Evolutionary conservation across 1,140 invertebrate genomes (phyloP), one percentile per base, ranked within the genome.

Genomic region (Cotesia typhae): DNA sequence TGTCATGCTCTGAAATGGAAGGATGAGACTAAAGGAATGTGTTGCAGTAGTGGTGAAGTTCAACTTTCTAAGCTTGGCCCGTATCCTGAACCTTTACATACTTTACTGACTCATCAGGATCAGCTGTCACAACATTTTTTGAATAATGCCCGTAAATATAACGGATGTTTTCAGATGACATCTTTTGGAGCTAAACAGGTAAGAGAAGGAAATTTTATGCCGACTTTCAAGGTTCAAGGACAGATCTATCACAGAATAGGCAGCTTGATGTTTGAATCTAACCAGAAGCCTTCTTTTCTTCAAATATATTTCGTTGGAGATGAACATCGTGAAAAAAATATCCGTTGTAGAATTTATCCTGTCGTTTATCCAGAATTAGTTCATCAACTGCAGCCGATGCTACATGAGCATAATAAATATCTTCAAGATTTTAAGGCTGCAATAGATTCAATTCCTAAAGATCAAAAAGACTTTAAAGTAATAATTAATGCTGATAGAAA

Each of bases 401-500:
- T 17, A 17, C 17, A 17, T 17, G 17, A 17, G 17, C 17, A 17
- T 17, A 17, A 17, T 17, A 17, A 17, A 17, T 63, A 63, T n/a
- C 9, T 60, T 10, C 10, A n/a, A 6, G 57, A 60, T 60, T 60
- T 60, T 17, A 60, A 60, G 57, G 57, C 57, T 20, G 57, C 57
- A 1, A 20, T 60, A 10, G 57, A 60, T 60, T 60, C 20, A 60
- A 17, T 2, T 60, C 57, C 57, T 17, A 17, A 17, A 17, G 17
- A 17, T 60, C 14, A 60, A 14, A 20, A 60, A 60, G 1, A 60
- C 6, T 60, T 63, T 63, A 10, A 63, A 35, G 3, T 66, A 20
- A 59, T 79, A 20, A 76, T 79, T n/a, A 70, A 20, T 71, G 77
- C 76, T 41, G 75, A 79, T 69, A 79, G 74, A 73, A 70, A 59